These are phyloP conservation scores for Apamea sordens DNA, from an alignment of 2,888 invertebrate genomes.

Conservation along the genomic window DNA sequence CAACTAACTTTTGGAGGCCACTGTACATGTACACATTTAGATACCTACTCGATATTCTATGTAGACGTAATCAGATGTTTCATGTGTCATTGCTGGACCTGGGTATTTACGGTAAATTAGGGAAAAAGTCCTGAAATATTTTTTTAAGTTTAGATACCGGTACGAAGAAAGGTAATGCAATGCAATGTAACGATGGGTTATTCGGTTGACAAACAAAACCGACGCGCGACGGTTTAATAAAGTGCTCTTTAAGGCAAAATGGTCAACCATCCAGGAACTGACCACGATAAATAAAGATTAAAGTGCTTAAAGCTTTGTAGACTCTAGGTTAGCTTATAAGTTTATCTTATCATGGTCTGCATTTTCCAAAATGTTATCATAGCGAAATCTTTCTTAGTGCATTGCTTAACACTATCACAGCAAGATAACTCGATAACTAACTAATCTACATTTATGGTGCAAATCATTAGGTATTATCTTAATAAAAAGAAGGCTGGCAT, in stretches of 20 bases:
- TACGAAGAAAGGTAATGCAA: too few species aligned
- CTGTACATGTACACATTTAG: too few species aligned
- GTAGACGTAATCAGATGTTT: slow-evolving; percentile 9
- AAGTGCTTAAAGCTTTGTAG: background rate
- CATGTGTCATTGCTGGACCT: slow-evolving; percentile 3
- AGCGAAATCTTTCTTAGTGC: background rate
- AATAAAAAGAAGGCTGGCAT: slow-evolving; percentile 2
- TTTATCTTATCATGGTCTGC: slow-evolving; percentile 3
- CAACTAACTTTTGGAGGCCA: background rate
- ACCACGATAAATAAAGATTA: background rate
- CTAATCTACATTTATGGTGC: slow-evolving; percentile 12
- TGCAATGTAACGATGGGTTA: background rate
- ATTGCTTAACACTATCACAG: slow-evolving; percentile 34
- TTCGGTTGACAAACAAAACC: background rate
- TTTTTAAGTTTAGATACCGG: background rate
- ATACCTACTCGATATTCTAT: background rate
- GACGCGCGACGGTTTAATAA: background rate
- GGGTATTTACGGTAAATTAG: background rate
- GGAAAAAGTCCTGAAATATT: background rate
- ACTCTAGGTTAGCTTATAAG: background rate
- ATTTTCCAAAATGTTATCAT: slow-evolving; percentile 16
- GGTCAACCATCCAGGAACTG: background rate
- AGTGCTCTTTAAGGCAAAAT: background rate
- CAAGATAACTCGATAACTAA: slow-evolving; percentile 44
- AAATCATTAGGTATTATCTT: slow-evolving; percentile 37